Conservation (phyloP, 1,140 invertebrate genomes). For the Cotesia typhae region DNA sequence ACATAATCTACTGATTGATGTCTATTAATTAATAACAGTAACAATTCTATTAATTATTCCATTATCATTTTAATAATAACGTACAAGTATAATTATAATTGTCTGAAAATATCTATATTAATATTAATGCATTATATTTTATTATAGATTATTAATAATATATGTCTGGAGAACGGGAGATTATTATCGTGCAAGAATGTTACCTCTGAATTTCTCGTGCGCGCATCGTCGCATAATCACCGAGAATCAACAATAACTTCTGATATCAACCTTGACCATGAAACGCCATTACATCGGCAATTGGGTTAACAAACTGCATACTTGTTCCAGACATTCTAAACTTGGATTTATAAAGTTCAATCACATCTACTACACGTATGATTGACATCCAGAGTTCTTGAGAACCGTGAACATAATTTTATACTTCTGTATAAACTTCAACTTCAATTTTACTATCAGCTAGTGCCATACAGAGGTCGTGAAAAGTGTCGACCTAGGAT, state of each 20-base stretch:
- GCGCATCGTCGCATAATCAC: slow-evolving; percentile 10
- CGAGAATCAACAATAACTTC: neutral
- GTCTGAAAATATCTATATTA: too few relatives aligned
- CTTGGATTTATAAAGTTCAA: neutral
- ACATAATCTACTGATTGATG: too few relatives aligned
- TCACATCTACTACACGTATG: neutral
- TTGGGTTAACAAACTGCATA: slow-evolving; percentile 10
- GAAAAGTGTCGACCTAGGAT: neutral
- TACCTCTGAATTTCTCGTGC: neutral
- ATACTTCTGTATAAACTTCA: neutral
- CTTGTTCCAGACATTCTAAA: too few relatives aligned
- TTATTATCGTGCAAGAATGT: slow-evolving; percentile 17
- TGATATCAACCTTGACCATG: slow-evolving; percentile 25
- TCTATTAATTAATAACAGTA: too few relatives aligned
- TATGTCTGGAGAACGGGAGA: neutral
- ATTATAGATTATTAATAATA: neutral
- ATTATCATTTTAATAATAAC: too few relatives aligned
- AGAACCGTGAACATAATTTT: neutral
- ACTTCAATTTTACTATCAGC: too few relatives aligned
- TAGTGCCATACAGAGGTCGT: neutral
- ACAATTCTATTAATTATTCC: too few relatives aligned
- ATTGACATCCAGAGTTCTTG: too few relatives aligned
- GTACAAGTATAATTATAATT: too few relatives aligned
- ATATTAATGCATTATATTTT: slow-evolving; percentile 4
- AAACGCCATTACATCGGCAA: neutral